These are phyloP conservation scores for Teleogryllus occipitalis DNA, from an alignment of 1,140 invertebrate species.

Conservation along the genomic window DNA sequence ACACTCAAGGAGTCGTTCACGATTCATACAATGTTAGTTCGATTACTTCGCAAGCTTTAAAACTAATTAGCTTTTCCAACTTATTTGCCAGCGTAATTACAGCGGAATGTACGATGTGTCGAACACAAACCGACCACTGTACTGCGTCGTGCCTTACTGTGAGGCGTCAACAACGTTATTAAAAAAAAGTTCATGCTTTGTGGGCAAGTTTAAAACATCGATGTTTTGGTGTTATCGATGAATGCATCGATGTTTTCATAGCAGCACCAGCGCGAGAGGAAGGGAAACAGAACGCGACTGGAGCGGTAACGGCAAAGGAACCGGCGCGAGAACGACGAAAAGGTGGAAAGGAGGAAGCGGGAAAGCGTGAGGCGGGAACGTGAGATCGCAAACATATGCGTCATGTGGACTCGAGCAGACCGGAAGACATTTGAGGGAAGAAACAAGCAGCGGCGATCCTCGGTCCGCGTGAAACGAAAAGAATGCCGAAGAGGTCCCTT, in stretches of 20 bases:
- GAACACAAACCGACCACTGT: no score
- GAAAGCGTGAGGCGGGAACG: not conserved
- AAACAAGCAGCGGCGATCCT: not conserved
- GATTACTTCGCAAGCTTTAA: not conserved
- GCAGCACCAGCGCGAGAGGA: no score
- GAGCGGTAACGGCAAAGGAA: no score
- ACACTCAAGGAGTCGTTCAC: not conserved
- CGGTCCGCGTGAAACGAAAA: not conserved
- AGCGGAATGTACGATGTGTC: not conserved
- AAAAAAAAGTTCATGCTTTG: no score
- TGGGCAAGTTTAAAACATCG: no score
- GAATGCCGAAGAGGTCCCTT: not conserved
- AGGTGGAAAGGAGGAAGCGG: no score
- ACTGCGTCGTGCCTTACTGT: no score
- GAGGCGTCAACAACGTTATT: no score
- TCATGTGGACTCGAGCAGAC: not conserved
- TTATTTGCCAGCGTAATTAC: not conserved
- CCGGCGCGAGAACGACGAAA: no score
- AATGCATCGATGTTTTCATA: no score
- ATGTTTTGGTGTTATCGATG: no score
- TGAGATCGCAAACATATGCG: not conserved
- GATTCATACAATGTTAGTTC: not conserved
- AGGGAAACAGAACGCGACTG: no score
- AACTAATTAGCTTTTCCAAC: not conserved
- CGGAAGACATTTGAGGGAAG: not conserved